Base-by-base conservation (phyloP, 2,888 invertebrate genomes). In the Metalampra italica region DNA sequence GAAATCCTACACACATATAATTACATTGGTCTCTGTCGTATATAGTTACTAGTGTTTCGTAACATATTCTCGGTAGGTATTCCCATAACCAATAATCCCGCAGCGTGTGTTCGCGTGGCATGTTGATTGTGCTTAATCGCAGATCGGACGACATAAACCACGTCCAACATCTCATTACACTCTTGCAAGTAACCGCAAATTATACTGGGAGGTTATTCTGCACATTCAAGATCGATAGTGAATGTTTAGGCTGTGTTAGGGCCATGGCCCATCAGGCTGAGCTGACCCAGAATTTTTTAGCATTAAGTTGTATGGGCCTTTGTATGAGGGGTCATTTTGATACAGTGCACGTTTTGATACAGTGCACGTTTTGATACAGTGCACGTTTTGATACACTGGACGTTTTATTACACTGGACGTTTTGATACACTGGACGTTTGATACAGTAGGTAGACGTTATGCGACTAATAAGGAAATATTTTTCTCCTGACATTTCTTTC, bases 71-170 rank as follows among this genome's bases (percentile, higher is more conserved):
- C 2, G 2, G n/a, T n/a, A n/a, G 11, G 34, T 36, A n/a, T n/a
- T 36, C n/a, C 36, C n/a, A 36, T 32, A 45, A 45, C 45, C 45
- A 45, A 45, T 45, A 45, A 45, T 45, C 37, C 32, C 7, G 43
- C 9, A 32, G 53, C 53, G 50, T 54, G 44, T 60, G 57, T 52
- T 43, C 38, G 43, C 29, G 49, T 59, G 64, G 58, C 57, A 64
- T 53, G 58, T 59, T 64, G 65, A 68, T 71, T 67, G 62, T 59
- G 54, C 55, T 58, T 68, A 75, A 73, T 62, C 60, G 52, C 54
- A 53, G 60, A 51, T 60, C 63, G 64, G 61, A 62, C 58, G 68
- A 70, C 75, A 74, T 69, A 72, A 68, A 66, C 64, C 67, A 76
- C 66, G 48, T 48, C 53, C 52, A 66, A 58, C 64, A 57, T 62